Percentiles rank a stretch among this genome's conserved stretches.
Conservation (phyloP, 35 echinoderm and acorn worm genomes). For the Ptychodera flava region DNA sequence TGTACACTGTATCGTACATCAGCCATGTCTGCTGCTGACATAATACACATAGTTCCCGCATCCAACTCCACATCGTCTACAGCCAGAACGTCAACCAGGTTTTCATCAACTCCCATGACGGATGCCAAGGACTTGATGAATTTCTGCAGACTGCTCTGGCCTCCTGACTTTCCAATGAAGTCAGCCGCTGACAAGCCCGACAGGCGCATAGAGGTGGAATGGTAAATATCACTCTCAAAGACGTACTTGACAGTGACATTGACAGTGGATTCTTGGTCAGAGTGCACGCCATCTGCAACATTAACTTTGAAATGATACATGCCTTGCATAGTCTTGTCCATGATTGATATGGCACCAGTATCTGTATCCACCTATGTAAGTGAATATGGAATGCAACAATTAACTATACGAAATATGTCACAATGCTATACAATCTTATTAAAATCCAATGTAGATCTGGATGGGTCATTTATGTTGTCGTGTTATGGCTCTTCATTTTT, state of each 20-base stretch:
- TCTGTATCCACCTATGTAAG: slow-evolving; percentile 49
- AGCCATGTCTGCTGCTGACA: slow-evolving; percentile 13
- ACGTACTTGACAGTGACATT: slow-evolving; percentile 57
- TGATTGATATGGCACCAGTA: slow-evolving; percentile 61
- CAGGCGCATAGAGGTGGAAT: slow-evolving; percentile 73
- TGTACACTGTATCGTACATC: slow-evolving; percentile 83
- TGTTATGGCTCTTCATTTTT: no score
- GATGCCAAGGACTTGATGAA: slow-evolving; percentile 41
- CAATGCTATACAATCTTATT: no score
- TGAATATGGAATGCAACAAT: background rate
- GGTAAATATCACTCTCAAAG: slow-evolving; percentile 63
- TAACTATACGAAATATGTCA: background rate
- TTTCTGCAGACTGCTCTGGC: slow-evolving; percentile 30
- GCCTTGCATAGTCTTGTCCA: slow-evolving; percentile 49
- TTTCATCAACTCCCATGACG: slow-evolving; percentile 51
- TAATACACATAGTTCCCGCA: background rate
- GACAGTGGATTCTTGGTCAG: slow-evolving; percentile 30
- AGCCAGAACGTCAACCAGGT: slow-evolving; percentile 79
- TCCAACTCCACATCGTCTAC: slow-evolving; percentile 44
- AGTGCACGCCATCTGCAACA: slow-evolving; percentile 48
- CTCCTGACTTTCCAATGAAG: slow-evolving; percentile 28
- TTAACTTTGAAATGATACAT: slow-evolving; percentile 42
- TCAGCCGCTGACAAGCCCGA: slow-evolving; percentile 57
- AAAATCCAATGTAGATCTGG: no score
- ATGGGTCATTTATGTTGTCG: no score